Evolutionary conservation across 2,113 vertebrate species (phyloP).

Genomic region (Aegotheles bennettii): DNA sequence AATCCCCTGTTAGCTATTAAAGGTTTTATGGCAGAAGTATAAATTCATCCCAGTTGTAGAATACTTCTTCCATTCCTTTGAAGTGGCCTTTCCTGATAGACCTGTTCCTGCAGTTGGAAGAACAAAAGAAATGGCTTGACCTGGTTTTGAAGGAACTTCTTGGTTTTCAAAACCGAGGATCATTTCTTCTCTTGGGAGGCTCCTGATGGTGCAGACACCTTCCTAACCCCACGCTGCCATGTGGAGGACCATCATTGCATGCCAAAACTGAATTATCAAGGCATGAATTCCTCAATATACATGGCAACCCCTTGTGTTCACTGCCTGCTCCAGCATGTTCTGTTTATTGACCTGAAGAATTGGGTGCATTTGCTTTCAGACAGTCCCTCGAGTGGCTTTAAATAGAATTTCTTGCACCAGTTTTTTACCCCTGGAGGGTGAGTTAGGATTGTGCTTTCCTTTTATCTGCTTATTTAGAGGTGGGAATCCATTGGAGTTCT

Average conservation of each 20-base stretch:
- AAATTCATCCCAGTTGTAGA: neutral
- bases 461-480: neutral
- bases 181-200: neutral
- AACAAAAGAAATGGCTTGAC: neutral
- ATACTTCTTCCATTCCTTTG: neutral
- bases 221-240: neutral
- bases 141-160: neutral
- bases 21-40: conserved; percentile 16
- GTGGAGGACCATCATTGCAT: neutral
- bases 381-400: neutral
- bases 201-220: neutral
- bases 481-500: neutral
- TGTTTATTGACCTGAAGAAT: neutral
- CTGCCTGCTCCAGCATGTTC: neutral
- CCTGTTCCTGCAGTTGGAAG: neutral
- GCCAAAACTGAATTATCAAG: neutral
- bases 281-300: neutral
- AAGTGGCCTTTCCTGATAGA: neutral
- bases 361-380: neutral
- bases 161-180: neutral
- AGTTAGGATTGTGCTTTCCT: neutral
- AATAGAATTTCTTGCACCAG: neutral
- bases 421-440: neutral
- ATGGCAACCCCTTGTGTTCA: neutral
- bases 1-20: neutral